phyloP scores from a whole-genome alignment of 2,113 vertebrate species.

The Melanostigma gelatinosum region DNA sequence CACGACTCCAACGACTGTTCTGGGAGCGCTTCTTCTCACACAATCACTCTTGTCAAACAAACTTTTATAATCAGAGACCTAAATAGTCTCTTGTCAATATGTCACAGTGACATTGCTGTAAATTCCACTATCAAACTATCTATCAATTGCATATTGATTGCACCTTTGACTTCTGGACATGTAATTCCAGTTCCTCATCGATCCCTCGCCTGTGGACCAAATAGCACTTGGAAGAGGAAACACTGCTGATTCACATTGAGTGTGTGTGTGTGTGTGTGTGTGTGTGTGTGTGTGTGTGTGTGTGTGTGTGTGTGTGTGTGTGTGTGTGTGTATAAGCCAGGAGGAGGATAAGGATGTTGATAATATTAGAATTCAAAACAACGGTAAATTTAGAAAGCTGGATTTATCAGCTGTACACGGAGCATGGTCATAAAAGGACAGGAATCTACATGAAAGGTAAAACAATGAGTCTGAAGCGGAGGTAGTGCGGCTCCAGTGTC shows the following conservation, averaged over 20 bases:
- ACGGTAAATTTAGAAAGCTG: slow-evolving; percentile 10
- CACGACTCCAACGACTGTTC: slow-evolving; percentile 12
- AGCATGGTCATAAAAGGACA: slow-evolving; percentile 35
- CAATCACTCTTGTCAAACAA: slow-evolving; percentile 12
- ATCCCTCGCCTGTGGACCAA: slow-evolving; percentile 24
- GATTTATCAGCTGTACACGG: slow-evolving; percentile 2
- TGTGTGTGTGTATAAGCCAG: background rate
- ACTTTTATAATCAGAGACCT: slow-evolving; percentile 4
- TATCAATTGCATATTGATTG: slow-evolving; percentile 42
- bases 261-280: background rate
- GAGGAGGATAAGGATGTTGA: background rate
- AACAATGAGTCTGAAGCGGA: slow-evolving; percentile 34
- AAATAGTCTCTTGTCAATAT: slow-evolving; percentile 33
- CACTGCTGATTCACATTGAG: background rate
- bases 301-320: too few relatives aligned
- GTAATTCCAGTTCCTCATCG: slow-evolving; percentile 45
- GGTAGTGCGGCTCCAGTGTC: slow-evolving; percentile 32
- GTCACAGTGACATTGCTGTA: background rate
- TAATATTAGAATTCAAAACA: slow-evolving; percentile 25
- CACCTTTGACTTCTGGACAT: slow-evolving; percentile 29
- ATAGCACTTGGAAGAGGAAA: slow-evolving; percentile 8
- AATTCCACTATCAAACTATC: slow-evolving; percentile 32
- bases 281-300: background rate
- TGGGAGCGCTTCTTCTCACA: background rate
- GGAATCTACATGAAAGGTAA: slow-evolving; percentile 41